phyloP scores from a whole-genome alignment of 2,797 vertebrate genomes.

The Chloroceryle amazona region DNA sequence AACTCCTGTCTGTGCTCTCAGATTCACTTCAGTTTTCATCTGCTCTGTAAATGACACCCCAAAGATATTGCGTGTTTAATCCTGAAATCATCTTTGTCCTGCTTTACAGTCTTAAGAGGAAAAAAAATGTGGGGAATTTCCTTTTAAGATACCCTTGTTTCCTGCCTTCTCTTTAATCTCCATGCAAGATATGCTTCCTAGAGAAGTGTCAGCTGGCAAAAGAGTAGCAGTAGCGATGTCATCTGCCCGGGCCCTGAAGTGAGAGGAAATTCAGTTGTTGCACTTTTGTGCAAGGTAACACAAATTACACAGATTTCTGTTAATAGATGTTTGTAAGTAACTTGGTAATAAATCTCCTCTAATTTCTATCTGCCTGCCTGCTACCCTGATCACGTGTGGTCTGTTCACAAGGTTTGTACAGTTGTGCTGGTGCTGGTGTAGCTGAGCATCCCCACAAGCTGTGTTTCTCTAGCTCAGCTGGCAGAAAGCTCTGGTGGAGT shows the following conservation, averaged over 20 bases:
- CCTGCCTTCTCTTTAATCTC: conserved; percentile 45
- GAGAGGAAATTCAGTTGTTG: background rate
- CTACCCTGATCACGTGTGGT: background rate
- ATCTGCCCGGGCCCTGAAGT: background rate
- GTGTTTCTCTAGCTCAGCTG: background rate
- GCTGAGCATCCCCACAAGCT: background rate
- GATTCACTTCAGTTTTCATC: background rate
- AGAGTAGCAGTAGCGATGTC: background rate
- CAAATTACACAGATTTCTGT: background rate
- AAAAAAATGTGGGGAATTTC: conserved; percentile 44
- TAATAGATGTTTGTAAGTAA: background rate
- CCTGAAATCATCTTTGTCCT: background rate
- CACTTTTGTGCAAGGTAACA: background rate
- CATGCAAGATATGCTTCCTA: background rate
- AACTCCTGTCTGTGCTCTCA: background rate
- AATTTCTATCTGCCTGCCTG: background rate
- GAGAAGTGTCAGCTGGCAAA: conserved; percentile 7
- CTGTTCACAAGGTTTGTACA: background rate
- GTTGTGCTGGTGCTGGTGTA: background rate
- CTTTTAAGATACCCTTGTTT: conserved; percentile 48
- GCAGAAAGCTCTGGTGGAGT: background rate
- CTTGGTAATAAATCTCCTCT: background rate
- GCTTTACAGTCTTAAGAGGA: background rate
- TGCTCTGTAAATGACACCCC: background rate
- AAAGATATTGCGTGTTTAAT: background rate